phyloP scores from a whole-genome alignment of 2,113 vertebrate species.

The Cairina moschata region DNA sequence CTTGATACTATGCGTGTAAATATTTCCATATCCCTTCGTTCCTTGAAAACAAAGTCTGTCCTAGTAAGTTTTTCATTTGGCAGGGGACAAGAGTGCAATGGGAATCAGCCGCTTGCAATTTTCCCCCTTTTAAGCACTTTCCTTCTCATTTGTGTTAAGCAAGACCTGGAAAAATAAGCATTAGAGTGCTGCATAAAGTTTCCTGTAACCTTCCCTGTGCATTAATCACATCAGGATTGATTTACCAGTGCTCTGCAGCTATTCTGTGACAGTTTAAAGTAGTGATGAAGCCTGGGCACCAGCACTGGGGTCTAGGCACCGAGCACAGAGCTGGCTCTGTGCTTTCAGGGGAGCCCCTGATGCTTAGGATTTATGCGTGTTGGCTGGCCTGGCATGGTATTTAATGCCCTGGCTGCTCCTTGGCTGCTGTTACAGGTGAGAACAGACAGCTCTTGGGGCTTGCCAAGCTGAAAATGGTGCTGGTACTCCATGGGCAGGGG shows the following conservation, averaged over 20 bases:
- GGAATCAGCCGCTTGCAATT: constrained; percentile 23
- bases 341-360: neutral
- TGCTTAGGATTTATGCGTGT: neutral
- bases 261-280: neutral
- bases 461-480: neutral
- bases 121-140: constrained; percentile 15
- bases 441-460: accelerated
- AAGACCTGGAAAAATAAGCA: constrained; percentile 16
- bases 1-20: neutral
- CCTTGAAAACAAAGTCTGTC: constrained; percentile 27
- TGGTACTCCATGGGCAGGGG: neutral
- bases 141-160: constrained; percentile 9
- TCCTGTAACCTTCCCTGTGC: neutral
- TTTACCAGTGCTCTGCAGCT: neutral
- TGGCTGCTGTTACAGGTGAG: neutral
- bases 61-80: constrained; percentile 25
- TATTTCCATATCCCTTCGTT: constrained; percentile 31
- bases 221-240: neutral
- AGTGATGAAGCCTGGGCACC: neutral
- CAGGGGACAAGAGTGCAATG: constrained; percentile 7
- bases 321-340: constrained; percentile 20
- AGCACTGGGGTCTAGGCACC: neutral
- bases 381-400: neutral
- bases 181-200: neutral
- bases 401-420: neutral